Evolutionary conservation across 2,113 vertebrate species (phyloP).

Genomic region (Planiliza haematocheilus): DNA sequence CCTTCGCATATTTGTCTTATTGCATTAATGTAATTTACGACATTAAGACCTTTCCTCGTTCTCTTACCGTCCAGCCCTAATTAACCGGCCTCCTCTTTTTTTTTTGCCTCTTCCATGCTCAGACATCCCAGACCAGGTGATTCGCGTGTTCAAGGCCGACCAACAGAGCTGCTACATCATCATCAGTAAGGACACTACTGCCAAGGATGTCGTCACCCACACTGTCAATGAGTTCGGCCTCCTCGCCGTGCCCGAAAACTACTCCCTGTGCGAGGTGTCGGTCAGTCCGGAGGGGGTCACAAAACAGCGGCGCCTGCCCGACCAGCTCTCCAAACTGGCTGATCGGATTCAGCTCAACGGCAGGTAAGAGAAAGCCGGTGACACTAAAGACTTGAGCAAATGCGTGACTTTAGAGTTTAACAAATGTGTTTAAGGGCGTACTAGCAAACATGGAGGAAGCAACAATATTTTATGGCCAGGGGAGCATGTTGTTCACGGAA

Average conservation of each 20-base stretch:
- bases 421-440: no score
- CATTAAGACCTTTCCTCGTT: no score
- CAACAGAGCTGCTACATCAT: conserved; percentile 99
- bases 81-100: not conserved
- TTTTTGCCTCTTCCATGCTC: not conserved
- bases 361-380: conserved; percentile 81
- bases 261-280: conserved; percentile 95
- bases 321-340: conserved; percentile 95
- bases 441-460: not conserved
- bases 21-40: no score
- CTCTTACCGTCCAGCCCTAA: not conserved
- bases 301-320: conserved; percentile 93
- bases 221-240: conserved; percentile 92
- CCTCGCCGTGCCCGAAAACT: conserved; percentile 86
- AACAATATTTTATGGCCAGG: not conserved
- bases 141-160: conserved; percentile 95
- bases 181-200: conserved; percentile 97
- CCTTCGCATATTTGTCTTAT: no score
- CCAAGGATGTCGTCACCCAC: conserved; percentile 95
- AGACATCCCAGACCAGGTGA: conserved; percentile 98
- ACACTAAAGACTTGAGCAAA: no score
- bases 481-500: not conserved
- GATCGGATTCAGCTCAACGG: conserved; percentile 97
- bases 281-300: conserved; percentile 95
- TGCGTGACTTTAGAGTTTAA: no score